phyloP scores from a whole-genome alignment of 2,113 vertebrate genomes.

The Phaethon lepturus region DNA sequence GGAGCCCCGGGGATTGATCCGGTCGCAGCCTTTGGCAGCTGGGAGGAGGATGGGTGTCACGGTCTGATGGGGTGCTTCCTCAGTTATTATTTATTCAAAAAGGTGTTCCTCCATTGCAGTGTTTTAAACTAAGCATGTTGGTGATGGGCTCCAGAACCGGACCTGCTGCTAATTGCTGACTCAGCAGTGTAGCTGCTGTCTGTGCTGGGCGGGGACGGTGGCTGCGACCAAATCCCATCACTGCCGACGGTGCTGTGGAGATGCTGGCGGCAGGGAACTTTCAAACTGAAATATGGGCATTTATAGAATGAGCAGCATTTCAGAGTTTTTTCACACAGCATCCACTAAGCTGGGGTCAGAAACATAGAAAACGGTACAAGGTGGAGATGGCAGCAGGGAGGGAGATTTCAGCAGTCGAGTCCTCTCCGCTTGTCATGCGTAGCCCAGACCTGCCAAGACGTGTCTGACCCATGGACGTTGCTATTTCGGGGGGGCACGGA shows the following conservation, averaged over 20 bases:
- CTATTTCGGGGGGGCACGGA: not conserved
- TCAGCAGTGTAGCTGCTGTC: not conserved
- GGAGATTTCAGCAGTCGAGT: not conserved
- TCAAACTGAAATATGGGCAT: not conserved
- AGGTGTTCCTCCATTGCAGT: not conserved
- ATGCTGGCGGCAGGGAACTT: not conserved
- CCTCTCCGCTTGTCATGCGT: not conserved
- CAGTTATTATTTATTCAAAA: not conserved
- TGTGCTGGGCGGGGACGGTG: not conserved
- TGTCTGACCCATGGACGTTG: rapidly evolving
- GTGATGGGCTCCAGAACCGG: not conserved
- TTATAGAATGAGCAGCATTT: not conserved
- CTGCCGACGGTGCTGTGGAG: rapidly evolving
- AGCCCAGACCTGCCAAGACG: not conserved
- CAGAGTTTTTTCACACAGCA: not conserved
- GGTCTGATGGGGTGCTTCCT: not conserved
- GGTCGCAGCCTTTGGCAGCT: rapidly evolving
- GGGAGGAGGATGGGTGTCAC: not conserved
- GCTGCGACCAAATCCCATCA: not conserved
- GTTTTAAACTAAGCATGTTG: not conserved
- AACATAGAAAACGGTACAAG: not conserved
- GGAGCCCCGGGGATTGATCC: not conserved
- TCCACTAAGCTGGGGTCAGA: not conserved
- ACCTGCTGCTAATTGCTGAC: not conserved
- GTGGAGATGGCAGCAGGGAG: not conserved